phyloP scores from a whole-genome alignment of 2,797 vertebrate genomes.

The Trematomus bernacchii region DNA sequence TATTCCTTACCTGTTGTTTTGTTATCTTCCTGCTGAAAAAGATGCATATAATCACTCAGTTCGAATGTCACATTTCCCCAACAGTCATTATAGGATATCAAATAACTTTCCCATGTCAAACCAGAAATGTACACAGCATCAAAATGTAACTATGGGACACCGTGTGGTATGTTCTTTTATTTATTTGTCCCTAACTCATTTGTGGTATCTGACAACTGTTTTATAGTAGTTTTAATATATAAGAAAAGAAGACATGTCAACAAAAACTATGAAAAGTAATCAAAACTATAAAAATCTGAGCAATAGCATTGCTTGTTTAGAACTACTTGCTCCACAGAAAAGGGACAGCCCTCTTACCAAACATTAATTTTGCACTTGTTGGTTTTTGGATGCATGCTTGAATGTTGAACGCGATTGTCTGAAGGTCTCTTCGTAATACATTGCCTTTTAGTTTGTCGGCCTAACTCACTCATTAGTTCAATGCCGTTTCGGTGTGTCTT shows the following conservation, averaged over 20 bases:
- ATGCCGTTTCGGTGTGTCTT: not conserved
- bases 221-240: constrained; percentile 7
- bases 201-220: not conserved
- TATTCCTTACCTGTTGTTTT: constrained; percentile 23
- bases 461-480: constrained; percentile 4
- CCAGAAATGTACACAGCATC: not conserved
- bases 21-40: not conserved
- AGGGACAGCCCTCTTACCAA: not conserved
- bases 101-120: not conserved
- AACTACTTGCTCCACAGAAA: not conserved
- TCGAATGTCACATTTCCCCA: not conserved
- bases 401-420: constrained; percentile 30
- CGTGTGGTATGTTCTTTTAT: not conserved
- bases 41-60: constrained; percentile 18
- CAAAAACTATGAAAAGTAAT: not conserved
- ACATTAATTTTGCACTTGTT: constrained; percentile 30
- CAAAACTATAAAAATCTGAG: not conserved
- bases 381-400: constrained; percentile 44
- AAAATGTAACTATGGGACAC: not conserved
- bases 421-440: not conserved
- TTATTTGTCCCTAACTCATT: not conserved
- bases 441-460: constrained; percentile 1
- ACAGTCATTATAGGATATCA: not conserved
- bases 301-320: not conserved
- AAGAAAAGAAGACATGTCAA: not conserved